Conservation (phyloP, 2,888 invertebrate species). For the Carabus problematicus region DNA sequence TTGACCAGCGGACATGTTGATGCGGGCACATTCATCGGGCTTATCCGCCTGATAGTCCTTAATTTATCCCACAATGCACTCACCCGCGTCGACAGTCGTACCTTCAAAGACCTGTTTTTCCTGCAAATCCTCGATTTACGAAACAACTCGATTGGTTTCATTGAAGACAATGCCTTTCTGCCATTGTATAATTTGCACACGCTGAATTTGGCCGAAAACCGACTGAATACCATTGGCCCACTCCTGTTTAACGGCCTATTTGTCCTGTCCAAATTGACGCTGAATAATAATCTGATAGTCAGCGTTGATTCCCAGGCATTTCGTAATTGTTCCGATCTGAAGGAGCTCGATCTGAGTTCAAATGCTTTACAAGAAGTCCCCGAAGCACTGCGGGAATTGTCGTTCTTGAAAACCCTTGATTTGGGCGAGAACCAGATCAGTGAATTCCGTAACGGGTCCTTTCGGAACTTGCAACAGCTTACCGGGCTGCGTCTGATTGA, state of each 20-base stretch:
- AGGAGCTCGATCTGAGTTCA: constrained; percentile 87
- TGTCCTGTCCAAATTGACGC: constrained; percentile 81
- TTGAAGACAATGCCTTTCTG: constrained; percentile 86
- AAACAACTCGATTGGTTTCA: constrained; percentile 87
- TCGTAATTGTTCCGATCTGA: constrained; percentile 85
- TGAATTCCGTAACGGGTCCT: constrained; percentile 82
- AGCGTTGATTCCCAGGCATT: constrained; percentile 82
- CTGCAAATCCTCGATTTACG: constrained; percentile 85
- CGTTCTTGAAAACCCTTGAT: constrained; percentile 86
- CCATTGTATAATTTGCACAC: constrained; percentile 90
- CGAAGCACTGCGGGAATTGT: constrained; percentile 79
- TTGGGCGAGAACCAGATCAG: constrained; percentile 91
- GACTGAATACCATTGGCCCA: constrained; percentile 80
- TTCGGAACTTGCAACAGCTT: constrained; percentile 84
- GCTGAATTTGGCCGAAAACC: constrained; percentile 86
- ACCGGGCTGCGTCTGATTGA: constrained; percentile 88
- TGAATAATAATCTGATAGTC: constrained; percentile 85
- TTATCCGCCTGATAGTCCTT: constrained; percentile 83
- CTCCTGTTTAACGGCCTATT: constrained; percentile 84
- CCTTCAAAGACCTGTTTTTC: constrained; percentile 86
- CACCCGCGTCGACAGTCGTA: constrained; percentile 80
- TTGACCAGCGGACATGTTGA: constrained; percentile 85
- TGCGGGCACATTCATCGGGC: constrained; percentile 83
- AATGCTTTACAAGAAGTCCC: constrained; percentile 85
- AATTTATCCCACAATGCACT: constrained; percentile 88